Evolutionary conservation across 1,140 invertebrate species (phyloP).

Genomic region (Ceratitis capitata): DNA sequence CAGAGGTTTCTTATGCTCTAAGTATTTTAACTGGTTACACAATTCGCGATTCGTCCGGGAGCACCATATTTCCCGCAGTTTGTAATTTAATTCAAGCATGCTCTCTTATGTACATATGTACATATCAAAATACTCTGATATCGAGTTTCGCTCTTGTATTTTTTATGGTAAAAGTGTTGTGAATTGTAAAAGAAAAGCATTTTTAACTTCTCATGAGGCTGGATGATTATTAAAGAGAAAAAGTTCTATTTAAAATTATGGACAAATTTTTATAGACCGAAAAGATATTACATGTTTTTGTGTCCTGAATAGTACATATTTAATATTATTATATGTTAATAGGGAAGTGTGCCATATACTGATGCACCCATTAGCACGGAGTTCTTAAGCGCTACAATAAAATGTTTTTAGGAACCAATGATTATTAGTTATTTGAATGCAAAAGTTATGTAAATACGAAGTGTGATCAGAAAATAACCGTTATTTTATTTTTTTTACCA

Average conservation of each 20-base stretch:
- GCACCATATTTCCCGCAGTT: background rate
- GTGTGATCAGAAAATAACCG: too few species aligned
- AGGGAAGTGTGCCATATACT: too few species aligned
- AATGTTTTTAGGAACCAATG: too few species aligned
- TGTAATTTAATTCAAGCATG: conserved; percentile 38
- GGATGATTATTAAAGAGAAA: background rate
- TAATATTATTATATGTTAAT: too few species aligned
- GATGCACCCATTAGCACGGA: too few species aligned
- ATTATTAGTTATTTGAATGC: too few species aligned
- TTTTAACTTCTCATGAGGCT: background rate
- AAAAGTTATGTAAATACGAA: too few species aligned
- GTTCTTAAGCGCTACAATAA: too few species aligned
- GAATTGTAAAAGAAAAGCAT: background rate
- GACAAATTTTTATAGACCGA: too few species aligned
- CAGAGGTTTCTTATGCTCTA: background rate
- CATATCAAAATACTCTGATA: background rate
- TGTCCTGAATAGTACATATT: too few species aligned
- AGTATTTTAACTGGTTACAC: conserved; percentile 16
- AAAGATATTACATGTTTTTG: too few species aligned
- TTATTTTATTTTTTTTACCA: too few species aligned
- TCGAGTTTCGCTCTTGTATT: background rate
- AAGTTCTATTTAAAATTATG: background rate
- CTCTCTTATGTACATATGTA: background rate
- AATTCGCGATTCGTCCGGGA: background rate
- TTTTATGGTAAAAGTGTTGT: background rate